phyloP scores from a whole-genome alignment of 2,113 vertebrate species.

The Falcunculus frontatus region DNA sequence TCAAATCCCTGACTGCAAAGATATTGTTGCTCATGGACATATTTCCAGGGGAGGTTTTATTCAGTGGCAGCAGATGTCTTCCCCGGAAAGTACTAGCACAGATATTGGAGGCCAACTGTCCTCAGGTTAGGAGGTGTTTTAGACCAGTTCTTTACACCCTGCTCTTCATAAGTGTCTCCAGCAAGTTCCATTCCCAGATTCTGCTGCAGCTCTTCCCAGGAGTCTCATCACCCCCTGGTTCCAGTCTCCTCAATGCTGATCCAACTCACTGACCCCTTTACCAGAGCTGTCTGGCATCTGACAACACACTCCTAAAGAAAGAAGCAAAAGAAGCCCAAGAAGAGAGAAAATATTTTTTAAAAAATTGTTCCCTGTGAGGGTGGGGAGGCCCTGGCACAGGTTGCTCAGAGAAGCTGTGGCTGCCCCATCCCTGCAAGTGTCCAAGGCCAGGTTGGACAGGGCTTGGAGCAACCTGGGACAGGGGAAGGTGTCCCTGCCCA shows the following conservation, averaged over 20 bases:
- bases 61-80: neutral
- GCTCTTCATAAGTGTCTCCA: neutral
- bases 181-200: neutral
- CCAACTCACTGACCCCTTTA: neutral
- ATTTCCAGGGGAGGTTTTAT: neutral
- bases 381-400: fast-evolving
- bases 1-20: neutral
- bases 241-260: neutral
- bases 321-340: neutral
- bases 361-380: neutral
- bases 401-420: neutral
- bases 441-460: fast-evolving
- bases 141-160: neutral
- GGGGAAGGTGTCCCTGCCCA: neutral
- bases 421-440: neutral
- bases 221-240: neutral
- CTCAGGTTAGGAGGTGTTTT: neutral
- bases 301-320: neutral
- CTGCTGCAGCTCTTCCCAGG: neutral
- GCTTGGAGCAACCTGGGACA: neutral
- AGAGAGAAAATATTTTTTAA: neutral
- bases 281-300: neutral
- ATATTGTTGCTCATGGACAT: neutral
- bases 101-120: neutral
- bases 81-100: neutral